Base-by-base conservation (phyloP, 2,888 invertebrate species). In the Hetaerina titia region DNA sequence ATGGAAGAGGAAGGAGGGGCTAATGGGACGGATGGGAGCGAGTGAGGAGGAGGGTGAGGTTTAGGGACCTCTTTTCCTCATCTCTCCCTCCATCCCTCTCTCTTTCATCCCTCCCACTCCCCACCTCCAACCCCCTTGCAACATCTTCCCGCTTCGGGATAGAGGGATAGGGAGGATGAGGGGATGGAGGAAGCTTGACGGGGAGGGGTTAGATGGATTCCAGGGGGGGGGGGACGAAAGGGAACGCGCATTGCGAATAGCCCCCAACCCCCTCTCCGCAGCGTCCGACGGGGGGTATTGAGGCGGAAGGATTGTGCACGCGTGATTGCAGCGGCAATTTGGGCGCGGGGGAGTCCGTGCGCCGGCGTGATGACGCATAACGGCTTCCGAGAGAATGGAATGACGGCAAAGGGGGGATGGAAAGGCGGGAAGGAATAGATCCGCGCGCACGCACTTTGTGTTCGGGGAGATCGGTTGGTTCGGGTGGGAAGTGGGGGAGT, bases 231-330 rank as follows among this genome's bases (percentile, higher is more conserved):
- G 4, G n/a, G n/a, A n/a, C n/a, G n/a, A n/a, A n/a, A 11, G 81
- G 31, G 31, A n/a, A 69, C 9, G 31, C 31, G 81, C 31, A 31
- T 31, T 81, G 15, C 25, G 31, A 31, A 31, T 31, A 11, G 81
- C 9, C 81, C 31, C 31, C 81, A 9, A 2, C 0, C 69, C 69
- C 69, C 69, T 22, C 22, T 89, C 22, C 92, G 64, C 64, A n/a
- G 89, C 22, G 89, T 57, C 89, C 57, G 89, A n/a, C 56, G 56
- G 56, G 63, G 64, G 25, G 22, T 92, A 92, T 92, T 22, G 92
- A 92, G 81, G 11, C 45, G 45, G 69, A 22, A 69, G 64, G 90
- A 90, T 90, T 92, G 92, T 56, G 92, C 92, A 92, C 56, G 69
- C 57, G 69, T 92, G 92, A 92, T 92, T 92, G 45, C 69, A 57